These are phyloP conservation scores for Patiria miniata DNA, from an alignment of 35 echinoderm and acorn worm species.

Conservation along the genomic window DNA sequence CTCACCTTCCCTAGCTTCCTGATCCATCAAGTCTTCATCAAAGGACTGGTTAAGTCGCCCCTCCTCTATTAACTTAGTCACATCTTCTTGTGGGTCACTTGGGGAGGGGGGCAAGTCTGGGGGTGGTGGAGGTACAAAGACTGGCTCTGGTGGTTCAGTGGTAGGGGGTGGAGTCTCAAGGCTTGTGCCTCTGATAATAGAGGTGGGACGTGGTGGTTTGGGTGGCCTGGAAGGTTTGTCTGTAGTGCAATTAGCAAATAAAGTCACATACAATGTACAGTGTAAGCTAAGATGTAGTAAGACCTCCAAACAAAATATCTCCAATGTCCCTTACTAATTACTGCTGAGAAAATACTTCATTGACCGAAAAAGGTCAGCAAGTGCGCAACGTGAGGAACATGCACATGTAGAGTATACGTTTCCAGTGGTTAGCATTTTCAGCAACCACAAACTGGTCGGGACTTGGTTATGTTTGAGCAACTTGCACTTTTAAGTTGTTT, in stretches of 20 bases:
- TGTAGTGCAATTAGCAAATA: conserved; percentile 29
- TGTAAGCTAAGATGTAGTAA: too few species aligned
- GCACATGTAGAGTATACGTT: too few species aligned
- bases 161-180: conserved; percentile 5
- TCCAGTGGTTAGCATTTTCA: too few species aligned
- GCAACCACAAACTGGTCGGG: too few species aligned
- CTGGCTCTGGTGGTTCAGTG: conserved; percentile 40
- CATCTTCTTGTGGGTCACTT: conserved; percentile 33
- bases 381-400: too few species aligned
- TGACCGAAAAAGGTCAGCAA: too few species aligned
- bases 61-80: conserved; percentile 43
- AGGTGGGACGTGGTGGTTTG: conserved; percentile 13
- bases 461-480: too few species aligned
- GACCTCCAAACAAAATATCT: too few species aligned
- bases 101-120: conserved; percentile 58
- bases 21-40: conserved; percentile 10
- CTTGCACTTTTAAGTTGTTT: too few species aligned
- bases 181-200: neutral
- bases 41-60: conserved; percentile 30
- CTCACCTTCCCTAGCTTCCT: conserved; percentile 51
- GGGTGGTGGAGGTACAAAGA: conserved; percentile 60
- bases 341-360: too few species aligned
- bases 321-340: too few species aligned
- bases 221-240: neutral
- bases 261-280: neutral